Percentiles rank a stretch among this genome's conserved stretches.
These are phyloP conservation scores for Pungitius pungitius DNA, from an alignment of 2,113 vertebrate genomes.

Conservation along the genomic window DNA sequence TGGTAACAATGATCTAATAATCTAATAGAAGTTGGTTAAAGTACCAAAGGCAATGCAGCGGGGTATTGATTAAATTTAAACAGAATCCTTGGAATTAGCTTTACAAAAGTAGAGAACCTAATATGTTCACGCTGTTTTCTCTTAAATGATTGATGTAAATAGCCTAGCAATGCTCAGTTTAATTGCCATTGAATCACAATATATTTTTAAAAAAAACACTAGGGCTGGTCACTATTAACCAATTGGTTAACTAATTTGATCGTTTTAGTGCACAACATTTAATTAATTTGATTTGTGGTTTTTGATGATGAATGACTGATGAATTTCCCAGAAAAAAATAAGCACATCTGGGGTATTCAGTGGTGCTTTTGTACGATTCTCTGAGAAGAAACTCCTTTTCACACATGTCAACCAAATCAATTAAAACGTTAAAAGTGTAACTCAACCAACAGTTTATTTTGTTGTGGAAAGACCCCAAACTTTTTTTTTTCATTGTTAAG, in stretches of 20 bases:
- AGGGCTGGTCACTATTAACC: not conserved
- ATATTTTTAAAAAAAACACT: constrained; percentile 16
- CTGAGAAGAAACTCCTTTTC: not conserved
- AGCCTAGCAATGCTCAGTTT: not conserved
- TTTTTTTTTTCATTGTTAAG: not conserved
- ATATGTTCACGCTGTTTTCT: not conserved
- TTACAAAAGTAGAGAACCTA: not conserved
- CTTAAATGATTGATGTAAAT: not conserved
- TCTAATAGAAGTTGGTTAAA: constrained; percentile 2
- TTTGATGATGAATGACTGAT: not conserved
- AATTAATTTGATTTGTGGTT: not conserved
- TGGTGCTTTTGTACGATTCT: not conserved
- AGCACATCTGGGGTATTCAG: not conserved
- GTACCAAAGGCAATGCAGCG: not conserved
- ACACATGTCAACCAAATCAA: not conserved
- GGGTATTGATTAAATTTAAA: constrained; percentile 16
- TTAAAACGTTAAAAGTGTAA: not conserved
- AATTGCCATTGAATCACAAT: constrained; percentile 18
- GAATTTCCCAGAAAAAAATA: not conserved
- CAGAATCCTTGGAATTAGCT: not conserved
- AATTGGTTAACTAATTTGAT: not conserved
- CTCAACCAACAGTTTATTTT: not conserved
- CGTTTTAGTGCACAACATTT: not conserved
- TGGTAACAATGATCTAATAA: constrained; percentile 19
- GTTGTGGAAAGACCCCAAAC: constrained; percentile 5